These are phyloP conservation scores for Metacarcinus magister DNA, from an alignment of 2,888 invertebrate species.

Conservation along the genomic window DNA sequence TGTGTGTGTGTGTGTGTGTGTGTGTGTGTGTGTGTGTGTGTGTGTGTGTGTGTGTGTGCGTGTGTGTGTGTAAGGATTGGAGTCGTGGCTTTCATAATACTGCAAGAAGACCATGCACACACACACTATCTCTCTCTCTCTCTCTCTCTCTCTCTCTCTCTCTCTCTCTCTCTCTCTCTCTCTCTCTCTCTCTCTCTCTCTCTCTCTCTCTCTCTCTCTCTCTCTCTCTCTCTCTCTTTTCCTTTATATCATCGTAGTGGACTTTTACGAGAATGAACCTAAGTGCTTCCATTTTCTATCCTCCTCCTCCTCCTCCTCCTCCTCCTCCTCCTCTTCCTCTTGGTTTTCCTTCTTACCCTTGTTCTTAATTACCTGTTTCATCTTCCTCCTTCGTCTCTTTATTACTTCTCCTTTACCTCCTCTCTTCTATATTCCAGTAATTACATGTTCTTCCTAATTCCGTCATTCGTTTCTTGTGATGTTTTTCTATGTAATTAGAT, in stretches of 20 bases:
- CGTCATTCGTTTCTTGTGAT: no score
- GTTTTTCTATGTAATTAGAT: no score
- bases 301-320: not conserved
- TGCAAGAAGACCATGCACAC: no score
- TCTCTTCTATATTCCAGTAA: no score
- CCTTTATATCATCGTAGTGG: no score
- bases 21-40: conserved; percentile 20
- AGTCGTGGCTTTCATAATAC: not conserved
- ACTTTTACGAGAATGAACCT: no score
- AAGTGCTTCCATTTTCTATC: not conserved
- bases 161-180: no score
- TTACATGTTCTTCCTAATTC: no score
- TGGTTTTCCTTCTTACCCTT: not conserved
- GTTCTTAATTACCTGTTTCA: not conserved
- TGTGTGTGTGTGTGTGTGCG: conserved; percentile 16
- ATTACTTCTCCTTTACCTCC: no score
- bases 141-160: no score
- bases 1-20: conserved; percentile 51
- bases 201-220: not conserved
- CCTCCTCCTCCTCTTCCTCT: not conserved
- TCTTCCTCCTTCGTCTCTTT: not conserved
- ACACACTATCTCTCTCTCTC: no score
- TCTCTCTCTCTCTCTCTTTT: not conserved
- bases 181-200: no score
- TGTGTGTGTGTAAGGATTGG: not conserved